phyloP scores from a whole-genome alignment of 1,140 invertebrate genomes.

The Drosophila rhopaloa region DNA sequence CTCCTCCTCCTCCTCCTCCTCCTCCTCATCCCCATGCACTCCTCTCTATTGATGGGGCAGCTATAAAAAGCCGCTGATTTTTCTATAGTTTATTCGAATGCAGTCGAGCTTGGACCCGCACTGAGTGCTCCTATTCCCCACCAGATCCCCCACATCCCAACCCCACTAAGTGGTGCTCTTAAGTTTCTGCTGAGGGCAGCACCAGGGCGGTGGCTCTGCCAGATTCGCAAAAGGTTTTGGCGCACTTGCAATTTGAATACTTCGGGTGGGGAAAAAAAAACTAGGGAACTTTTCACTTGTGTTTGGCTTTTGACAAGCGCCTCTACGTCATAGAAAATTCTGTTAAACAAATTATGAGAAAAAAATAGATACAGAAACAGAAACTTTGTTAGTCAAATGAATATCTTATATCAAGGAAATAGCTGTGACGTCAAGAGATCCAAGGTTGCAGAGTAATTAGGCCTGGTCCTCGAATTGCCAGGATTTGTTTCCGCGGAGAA shows the following conservation, averaged over 20 bases:
- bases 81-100: constrained; percentile 82
- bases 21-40: neutral
- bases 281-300: constrained; percentile 35
- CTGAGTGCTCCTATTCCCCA: constrained; percentile 65
- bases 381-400: constrained; percentile 7
- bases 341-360: constrained; percentile 43
- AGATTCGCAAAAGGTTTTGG: constrained; percentile 65
- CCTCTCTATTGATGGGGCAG: constrained; percentile 29
- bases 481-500: neutral
- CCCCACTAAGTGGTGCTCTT: constrained; percentile 71
- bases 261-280: constrained; percentile 9
- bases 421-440: constrained; percentile 19
- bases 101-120: constrained; percentile 69
- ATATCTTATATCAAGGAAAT: neutral
- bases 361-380: constrained; percentile 12
- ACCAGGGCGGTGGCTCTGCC: constrained; percentile 19
- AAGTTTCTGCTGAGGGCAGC: constrained; percentile 78
- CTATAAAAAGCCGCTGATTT: constrained; percentile 80
- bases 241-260: constrained; percentile 65
- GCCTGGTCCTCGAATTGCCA: neutral
- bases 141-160: neutral
- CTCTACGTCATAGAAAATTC: constrained; percentile 64
- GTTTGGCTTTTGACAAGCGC: constrained; percentile 63
- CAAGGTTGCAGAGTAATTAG: constrained; percentile 17
- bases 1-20: neutral